These are phyloP conservation scores for Metacarcinus magister DNA, from an alignment of 2,888 invertebrate species.

Conservation along the genomic window DNA sequence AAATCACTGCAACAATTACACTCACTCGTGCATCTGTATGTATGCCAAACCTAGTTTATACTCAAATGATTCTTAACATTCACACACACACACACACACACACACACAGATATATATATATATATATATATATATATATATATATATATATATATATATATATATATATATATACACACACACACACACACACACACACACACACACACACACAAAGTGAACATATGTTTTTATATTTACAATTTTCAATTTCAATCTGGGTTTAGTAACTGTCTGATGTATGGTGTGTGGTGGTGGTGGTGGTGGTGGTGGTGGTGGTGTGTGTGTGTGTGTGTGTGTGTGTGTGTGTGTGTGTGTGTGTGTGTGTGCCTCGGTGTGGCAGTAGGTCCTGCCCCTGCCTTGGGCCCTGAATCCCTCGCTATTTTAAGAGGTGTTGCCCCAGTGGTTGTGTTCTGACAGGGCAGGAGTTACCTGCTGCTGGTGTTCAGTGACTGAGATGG, in stretches of 20 bases:
- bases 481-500: not conserved
- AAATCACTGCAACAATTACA: not conserved
- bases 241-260: not conserved
- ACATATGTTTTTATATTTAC: not conserved
- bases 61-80: not conserved
- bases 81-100: conserved; percentile 29
- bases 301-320: conserved; percentile 4
- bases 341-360: too few species aligned
- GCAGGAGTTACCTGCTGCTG: not conserved
- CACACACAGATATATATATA: conserved; percentile 58
- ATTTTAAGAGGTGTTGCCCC: not conserved
- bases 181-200: too few species aligned
- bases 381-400: not conserved
- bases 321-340: too few species aligned
- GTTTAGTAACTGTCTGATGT: not conserved
- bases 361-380: too few species aligned
- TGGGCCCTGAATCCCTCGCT: not conserved
- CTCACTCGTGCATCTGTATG: not conserved
- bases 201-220: too few species aligned
- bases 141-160: conserved; percentile 62
- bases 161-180: conserved; percentile 16
- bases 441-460: not conserved
- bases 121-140: conserved; percentile 64
- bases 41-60: not conserved
- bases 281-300: not conserved